Evolutionary conservation across 2,888 invertebrate species (phyloP), one percentile per base, ranked within the genome.

Genomic region (Drosophila histrio): DNA sequence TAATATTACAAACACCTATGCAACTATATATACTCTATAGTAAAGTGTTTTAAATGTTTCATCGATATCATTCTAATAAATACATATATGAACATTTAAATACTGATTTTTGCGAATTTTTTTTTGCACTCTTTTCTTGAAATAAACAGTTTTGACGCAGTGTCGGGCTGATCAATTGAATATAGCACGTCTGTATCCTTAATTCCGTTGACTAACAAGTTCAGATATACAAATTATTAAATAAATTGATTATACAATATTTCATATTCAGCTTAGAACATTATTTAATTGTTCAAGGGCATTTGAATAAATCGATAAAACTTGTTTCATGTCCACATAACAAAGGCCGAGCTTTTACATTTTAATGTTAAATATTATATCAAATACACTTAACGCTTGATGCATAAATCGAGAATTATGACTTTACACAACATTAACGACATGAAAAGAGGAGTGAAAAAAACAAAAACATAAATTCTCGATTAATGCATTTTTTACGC

Each of bases 401-500:
- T 54, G 65, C 60, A 52, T 79, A 82, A 85, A 81, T 54, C 41
- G 59, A 50, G 54, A 72, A 61, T 79, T 85, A 79, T 69, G 77
- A 59, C 69, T 41, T 59, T 61, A 59, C 46, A 86, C 62, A 69
- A 64, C 76, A 76, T 79, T 81, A 82, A 85, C 66, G 44, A 32
- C 32, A 32, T 5, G 26, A 9, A 28, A 28, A 8, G n/a, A 21
- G 4, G 8, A 24, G 22, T 39, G 22, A 36, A 52, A 19, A 9
- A 43, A 67, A 58, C 65, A 76, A 50, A 69, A 38, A 50, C 75
- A 79, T 83, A 59, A 82, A 86, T 83, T 71, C 50, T 24, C 21
- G 44, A 66, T 66, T 64, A 68, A 86, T 73, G 69, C 65, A 32
- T 44, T 76, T 85, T 86, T 78, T 78, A 73, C 72, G 77, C 53